A percentile compares a stretch with the other conserved stretches of the same genome.
Conservation (phyloP, 1,140 invertebrate genomes). For the Cydia amplana region DNA sequence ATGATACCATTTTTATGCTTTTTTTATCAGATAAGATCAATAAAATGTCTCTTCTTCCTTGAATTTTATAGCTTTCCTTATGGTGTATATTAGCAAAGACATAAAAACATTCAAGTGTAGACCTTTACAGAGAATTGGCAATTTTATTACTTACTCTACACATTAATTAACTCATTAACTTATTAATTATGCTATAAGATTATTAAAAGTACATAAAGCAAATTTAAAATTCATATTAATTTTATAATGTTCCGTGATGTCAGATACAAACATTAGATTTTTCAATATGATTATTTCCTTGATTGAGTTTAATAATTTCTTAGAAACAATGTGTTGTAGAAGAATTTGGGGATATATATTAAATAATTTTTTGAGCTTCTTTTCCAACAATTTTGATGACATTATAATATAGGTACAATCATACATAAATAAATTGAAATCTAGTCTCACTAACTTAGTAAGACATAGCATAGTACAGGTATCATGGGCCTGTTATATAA, state of each 20-base stretch:
- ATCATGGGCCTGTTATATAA: too few relatives aligned
- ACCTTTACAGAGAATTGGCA: background rate
- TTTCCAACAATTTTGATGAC: too few relatives aligned
- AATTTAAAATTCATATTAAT: background rate
- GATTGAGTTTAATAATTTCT: background rate
- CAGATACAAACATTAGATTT: background rate
- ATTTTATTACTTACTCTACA: conserved; percentile 4
- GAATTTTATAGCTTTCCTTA: conserved; percentile 5
- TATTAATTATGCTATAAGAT: background rate
- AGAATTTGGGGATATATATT: too few relatives aligned
- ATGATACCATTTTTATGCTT: background rate
- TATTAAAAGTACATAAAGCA: background rate
- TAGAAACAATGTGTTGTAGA: background rate
- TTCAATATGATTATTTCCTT: background rate
- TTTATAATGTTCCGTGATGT: background rate
- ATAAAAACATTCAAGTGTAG: background rate
- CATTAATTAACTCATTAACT: background rate
- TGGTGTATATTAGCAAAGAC: background rate
- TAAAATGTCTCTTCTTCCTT: background rate
- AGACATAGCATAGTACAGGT: too few relatives aligned
- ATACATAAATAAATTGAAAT: too few relatives aligned
- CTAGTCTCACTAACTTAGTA: too few relatives aligned
- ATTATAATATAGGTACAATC: too few relatives aligned
- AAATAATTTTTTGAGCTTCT: too few relatives aligned
- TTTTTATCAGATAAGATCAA: background rate